Base-by-base conservation (phyloP, 2,797 vertebrate genomes). In the Emys orbicularis region DNA sequence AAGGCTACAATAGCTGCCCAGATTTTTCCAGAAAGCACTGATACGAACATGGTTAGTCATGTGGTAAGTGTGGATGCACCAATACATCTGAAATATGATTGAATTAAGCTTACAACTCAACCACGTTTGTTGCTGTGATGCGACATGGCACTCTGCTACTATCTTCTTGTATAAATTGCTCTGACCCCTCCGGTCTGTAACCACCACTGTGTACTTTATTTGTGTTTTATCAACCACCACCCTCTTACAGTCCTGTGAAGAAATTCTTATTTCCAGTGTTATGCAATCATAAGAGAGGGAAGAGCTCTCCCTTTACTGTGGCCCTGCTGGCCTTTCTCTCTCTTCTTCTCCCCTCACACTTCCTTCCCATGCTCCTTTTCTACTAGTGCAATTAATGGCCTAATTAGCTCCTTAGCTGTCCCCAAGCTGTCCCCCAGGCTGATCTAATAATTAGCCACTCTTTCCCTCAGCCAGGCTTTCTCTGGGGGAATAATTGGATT, bases 21-120 rank as follows among this genome's bases (percentile, higher is more conserved):
- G 59, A 61, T 34, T 34, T 61, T 61, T 34, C 59, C 31, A 34
- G 13, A 90, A 80, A 61, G 56, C 29, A 25, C 81, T 49, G 31
- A 79, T 83, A 53, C 31, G 81, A 95, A 81, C 6, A 61, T 61
- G 59, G 59, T 61, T 34, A 61, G 12, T 31, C 52, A 31, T 18
- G 44, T 0, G 25, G 1, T 87, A 61, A 47, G 3, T 82, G 88
- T 50, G 79, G 92, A 61, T 91, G 61, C 72, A 85, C 44, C 34
- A 72, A 25, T 61, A 85, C 93, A 47, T 79, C 85, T 92, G 74
- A 80, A 87, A 93, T 94, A 84, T 7, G 84, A 41, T 47, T 83
- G 85, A 90, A 93, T 93, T 88, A 96, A 90, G n/a, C 50, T 92
- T 93, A 56, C 95, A 96, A 97, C 82, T 93, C 95, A 95, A 81